phyloP scores from a whole-genome alignment of 2,888 invertebrate species.

The Eupithecia dodoneata region DNA sequence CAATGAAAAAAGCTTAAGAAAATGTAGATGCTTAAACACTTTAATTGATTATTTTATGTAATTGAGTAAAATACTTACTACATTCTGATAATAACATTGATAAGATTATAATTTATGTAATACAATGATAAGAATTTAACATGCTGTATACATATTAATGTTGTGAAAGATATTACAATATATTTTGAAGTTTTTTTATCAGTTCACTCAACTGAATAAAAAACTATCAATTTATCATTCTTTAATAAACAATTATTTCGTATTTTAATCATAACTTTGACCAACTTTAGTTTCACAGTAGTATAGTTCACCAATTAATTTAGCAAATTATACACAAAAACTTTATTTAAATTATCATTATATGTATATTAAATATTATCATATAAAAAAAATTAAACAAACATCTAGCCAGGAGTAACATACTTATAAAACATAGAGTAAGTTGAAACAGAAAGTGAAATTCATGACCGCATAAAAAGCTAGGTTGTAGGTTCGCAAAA shows the following conservation, averaged over 20 bases:
- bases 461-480: background rate
- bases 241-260: too few species aligned
- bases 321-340: too few species aligned
- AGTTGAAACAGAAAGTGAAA: slow-evolving; percentile 9
- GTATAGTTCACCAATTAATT: too few species aligned
- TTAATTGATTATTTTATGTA: background rate
- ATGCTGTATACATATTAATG: background rate
- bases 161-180: background rate
- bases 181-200: too few species aligned
- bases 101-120: slow-evolving; percentile 4
- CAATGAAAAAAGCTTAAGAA: background rate
- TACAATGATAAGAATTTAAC: background rate
- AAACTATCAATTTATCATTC: background rate
- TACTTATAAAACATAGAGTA: background rate
- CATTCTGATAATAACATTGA: background rate
- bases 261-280: too few species aligned
- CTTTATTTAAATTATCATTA: too few species aligned
- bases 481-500: slow-evolving; percentile 5
- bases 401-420: too few species aligned
- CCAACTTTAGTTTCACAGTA: too few species aligned
- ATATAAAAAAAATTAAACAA: too few species aligned
- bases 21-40: background rate
- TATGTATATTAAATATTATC: too few species aligned
- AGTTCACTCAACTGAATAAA: too few species aligned
- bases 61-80: background rate